Percentiles rank a stretch among this genome's conserved stretches.
phyloP scores from a whole-genome alignment of 2,113 vertebrate genomes.

The Paraplagusia blochii region DNA sequence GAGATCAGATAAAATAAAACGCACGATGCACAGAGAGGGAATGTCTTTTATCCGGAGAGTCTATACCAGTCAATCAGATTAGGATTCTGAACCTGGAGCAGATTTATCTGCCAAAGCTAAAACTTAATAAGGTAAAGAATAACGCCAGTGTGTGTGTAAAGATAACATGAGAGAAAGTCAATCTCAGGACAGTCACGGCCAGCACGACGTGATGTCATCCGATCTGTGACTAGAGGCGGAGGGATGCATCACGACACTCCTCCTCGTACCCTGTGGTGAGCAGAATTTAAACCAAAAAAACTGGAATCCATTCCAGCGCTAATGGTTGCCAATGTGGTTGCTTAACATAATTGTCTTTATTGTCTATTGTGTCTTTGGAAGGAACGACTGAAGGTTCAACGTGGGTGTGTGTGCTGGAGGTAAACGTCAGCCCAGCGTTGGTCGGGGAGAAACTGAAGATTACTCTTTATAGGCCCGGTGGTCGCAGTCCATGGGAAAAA shows the following conservation, averaged over 20 bases:
- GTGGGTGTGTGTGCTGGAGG: constrained; percentile 20
- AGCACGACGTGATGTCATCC: constrained; percentile 33
- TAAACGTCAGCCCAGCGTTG: constrained; percentile 37
- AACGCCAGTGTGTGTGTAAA: not conserved
- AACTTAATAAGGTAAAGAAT: too few species aligned
- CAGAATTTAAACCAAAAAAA: constrained; percentile 37
- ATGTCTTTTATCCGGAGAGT: too few species aligned
- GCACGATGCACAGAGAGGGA: too few species aligned
- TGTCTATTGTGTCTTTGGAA: constrained; percentile 43
- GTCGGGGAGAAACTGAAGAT: constrained; percentile 41
- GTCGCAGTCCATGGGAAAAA: constrained; percentile 39
- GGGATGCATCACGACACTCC: constrained; percentile 35
- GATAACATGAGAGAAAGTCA: constrained; percentile 10
- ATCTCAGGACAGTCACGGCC: constrained; percentile 22
- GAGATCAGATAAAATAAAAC: too few species aligned
- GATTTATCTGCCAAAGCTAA: too few species aligned
- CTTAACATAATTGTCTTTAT: constrained; percentile 65
- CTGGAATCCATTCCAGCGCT: constrained; percentile 33
- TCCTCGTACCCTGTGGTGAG: constrained; percentile 15
- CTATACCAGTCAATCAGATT: too few species aligned
- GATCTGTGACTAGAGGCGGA: constrained; percentile 29
- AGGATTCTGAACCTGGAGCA: too few species aligned
- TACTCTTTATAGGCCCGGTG: constrained; percentile 56
- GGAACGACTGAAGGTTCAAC: constrained; percentile 3
- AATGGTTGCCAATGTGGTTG: constrained; percentile 59